These are phyloP conservation scores for Parotocinclus haroldoi DNA, from an alignment of 2,797 vertebrate genomes.

Conservation along the genomic window DNA sequence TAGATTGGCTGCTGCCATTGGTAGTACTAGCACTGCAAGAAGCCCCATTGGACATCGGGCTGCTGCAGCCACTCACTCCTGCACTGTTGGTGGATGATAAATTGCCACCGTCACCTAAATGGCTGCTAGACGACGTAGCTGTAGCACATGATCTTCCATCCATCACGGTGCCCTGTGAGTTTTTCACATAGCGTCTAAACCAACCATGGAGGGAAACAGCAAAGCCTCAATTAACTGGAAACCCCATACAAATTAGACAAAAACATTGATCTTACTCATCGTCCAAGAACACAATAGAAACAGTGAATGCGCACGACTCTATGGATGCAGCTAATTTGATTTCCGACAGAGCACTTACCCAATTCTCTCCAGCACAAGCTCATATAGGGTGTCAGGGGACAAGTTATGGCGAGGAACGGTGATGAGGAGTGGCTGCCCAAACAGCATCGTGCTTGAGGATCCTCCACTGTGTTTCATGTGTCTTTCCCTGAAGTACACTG, in stretches of 20 bases:
- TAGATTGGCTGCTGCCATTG: constrained; percentile 67
- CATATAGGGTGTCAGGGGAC: constrained; percentile 80
- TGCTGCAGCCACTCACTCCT: constrained; percentile 58
- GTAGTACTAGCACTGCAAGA: constrained; percentile 72
- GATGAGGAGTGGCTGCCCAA: constrained; percentile 89
- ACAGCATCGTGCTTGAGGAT: constrained; percentile 81
- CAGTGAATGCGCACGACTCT: not conserved
- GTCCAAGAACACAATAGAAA: too few species aligned
- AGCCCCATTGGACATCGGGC: constrained; percentile 65
- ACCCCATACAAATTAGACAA: not conserved
- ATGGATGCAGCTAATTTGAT: not conserved
- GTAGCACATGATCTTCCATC: constrained; percentile 65
- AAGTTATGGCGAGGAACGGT: constrained; percentile 86
- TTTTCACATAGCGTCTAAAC: constrained; percentile 86
- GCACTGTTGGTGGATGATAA: constrained; percentile 56
- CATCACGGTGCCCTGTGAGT: constrained; percentile 65
- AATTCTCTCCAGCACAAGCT: constrained; percentile 84
- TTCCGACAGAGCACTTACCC: constrained; percentile 69
- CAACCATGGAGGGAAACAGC: not conserved
- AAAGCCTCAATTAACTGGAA: not conserved
- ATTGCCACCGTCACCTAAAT: constrained; percentile 66
- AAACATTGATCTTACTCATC: not conserved
- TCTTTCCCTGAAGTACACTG: constrained; percentile 91
- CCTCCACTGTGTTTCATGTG: constrained; percentile 77
- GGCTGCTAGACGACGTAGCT: constrained; percentile 64